These are phyloP conservation scores for Ictidomys tridecemlineatus DNA, from an alignment of 2,113 vertebrate genomes.

Conservation along the genomic window DNA sequence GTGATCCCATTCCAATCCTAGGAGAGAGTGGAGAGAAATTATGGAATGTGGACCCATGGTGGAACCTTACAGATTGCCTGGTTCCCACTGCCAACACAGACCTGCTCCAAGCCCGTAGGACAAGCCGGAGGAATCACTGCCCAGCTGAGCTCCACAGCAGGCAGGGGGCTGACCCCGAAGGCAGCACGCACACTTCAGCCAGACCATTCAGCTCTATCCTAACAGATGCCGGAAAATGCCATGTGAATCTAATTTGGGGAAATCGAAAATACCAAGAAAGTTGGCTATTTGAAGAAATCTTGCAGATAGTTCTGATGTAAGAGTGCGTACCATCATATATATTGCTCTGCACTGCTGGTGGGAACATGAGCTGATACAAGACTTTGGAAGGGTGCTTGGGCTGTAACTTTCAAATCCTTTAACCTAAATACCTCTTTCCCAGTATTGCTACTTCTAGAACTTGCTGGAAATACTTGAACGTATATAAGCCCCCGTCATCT, in stretches of 20 bases:
- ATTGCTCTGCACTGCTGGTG: neutral
- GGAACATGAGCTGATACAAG: neutral
- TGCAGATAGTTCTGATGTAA: neutral
- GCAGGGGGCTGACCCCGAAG: neutral
- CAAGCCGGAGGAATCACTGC: neutral
- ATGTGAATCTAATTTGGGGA: neutral
- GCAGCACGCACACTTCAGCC: neutral
- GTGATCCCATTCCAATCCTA: neutral
- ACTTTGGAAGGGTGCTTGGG: neutral
- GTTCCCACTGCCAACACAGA: neutral
- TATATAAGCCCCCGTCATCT: neutral
- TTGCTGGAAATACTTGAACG: neutral
- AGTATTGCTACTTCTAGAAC: neutral
- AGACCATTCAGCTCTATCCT: neutral
- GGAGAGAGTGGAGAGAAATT: neutral
- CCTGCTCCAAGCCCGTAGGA: neutral
- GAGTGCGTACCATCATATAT: neutral
- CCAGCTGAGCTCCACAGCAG: neutral
- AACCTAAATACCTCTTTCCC: neutral
- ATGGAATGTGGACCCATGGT: neutral
- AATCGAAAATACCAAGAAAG: conserved; percentile 2
- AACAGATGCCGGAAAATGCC: neutral
- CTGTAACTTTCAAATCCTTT: neutral
- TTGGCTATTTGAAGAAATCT: conserved; percentile 27
- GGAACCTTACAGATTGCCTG: neutral